Evolutionary conservation across 2,113 vertebrate genomes (phyloP).

Genomic region (Chaenogobius annularis): DNA sequence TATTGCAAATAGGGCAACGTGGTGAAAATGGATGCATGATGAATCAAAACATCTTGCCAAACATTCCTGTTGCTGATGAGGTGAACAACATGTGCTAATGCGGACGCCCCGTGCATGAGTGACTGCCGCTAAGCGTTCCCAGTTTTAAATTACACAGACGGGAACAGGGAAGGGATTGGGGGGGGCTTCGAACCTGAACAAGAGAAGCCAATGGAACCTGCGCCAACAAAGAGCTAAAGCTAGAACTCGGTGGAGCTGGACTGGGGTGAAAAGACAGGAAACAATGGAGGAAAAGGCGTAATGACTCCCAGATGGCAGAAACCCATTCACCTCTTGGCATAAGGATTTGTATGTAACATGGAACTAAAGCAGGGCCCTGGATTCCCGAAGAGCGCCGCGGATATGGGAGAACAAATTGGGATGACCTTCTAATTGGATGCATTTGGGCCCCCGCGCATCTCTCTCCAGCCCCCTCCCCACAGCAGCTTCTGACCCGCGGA

Average conservation of each 20-base stretch:
- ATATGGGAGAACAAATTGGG: constrained; percentile 71
- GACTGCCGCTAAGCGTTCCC: constrained; percentile 66
- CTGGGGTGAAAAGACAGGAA: constrained; percentile 69
- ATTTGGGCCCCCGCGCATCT: constrained; percentile 48
- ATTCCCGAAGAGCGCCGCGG: constrained; percentile 46
- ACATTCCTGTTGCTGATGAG: constrained; percentile 45
- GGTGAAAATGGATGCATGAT: constrained; percentile 2
- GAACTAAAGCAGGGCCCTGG: constrained; percentile 17
- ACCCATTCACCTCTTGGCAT: constrained; percentile 55
- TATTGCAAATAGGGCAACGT: neutral
- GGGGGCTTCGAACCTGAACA: constrained; percentile 50
- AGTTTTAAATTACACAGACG: constrained; percentile 66
- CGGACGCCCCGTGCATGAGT: constrained; percentile 54
- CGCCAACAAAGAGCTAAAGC: constrained; percentile 50
- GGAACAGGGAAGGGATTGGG: constrained; percentile 13
- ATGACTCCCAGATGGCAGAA: constrained; percentile 76
- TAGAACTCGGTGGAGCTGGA: constrained; percentile 38
- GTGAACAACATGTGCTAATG: constrained; percentile 63
- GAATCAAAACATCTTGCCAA: constrained; percentile 9
- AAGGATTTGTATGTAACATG: constrained; percentile 38
- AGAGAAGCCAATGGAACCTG: constrained; percentile 42
- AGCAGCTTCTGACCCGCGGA: constrained; percentile 49
- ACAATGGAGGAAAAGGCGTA: constrained; percentile 74
- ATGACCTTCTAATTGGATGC: constrained; percentile 72
- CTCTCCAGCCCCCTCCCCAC: constrained; percentile 41